Evolutionary conservation across 1,140 invertebrate species (phyloP).

Genomic region (Reticulitermes speratus): DNA sequence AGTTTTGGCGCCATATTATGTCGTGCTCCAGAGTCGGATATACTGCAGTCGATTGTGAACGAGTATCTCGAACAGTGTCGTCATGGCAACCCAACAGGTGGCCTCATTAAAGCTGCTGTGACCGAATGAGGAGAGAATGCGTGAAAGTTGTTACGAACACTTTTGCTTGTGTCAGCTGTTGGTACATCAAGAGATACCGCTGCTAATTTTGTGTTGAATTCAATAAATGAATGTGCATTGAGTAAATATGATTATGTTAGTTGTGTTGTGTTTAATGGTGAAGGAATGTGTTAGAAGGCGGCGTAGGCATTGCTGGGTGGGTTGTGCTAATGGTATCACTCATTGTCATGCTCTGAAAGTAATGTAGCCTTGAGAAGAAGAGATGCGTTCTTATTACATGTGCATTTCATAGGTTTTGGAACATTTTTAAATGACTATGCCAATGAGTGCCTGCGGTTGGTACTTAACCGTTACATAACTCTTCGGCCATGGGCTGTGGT

Average conservation of each 20-base stretch:
- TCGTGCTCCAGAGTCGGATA: not conserved
- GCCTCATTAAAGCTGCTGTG: not conserved
- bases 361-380: slow-evolving; percentile 24
- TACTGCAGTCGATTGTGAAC: not conserved
- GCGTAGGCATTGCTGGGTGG: slow-evolving; percentile 13
- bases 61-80: slow-evolving; percentile 8
- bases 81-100: slow-evolving; percentile 10
- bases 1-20: too few relatives aligned
- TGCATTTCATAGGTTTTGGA: not conserved
- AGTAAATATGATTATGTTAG: not conserved
- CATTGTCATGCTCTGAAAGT: slow-evolving; percentile 26
- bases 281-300: not conserved
- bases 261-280: not conserved
- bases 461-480: not conserved
- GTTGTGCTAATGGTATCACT: slow-evolving; percentile 19
- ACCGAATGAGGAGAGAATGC: not conserved
- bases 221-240: not conserved
- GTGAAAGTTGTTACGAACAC: not conserved
- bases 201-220: not conserved
- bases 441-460: not conserved
- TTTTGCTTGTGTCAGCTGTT: slow-evolving; percentile 9
- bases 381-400: not conserved
- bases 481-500: not conserved
- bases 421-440: not conserved
- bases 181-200: not conserved